These are phyloP conservation scores for Zaprionus davidi DNA, from an alignment of 1,140 invertebrate genomes.

Conservation along the genomic window DNA sequence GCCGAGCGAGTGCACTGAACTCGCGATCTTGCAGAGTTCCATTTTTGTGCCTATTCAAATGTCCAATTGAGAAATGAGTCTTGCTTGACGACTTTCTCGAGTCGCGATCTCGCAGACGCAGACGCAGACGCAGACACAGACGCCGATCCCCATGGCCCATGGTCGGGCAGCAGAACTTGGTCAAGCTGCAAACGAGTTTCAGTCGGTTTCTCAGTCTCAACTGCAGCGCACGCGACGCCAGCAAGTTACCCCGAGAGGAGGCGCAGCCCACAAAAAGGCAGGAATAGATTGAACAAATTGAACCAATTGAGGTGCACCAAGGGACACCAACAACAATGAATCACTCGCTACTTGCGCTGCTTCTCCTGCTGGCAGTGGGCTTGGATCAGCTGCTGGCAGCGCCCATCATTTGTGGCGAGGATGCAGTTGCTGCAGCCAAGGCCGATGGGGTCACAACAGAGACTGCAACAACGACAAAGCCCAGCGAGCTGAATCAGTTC, in stretches of 20 bases:
- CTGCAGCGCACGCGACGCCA: slow-evolving; percentile 41
- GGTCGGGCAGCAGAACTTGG: slow-evolving; percentile 55
- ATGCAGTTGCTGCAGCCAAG: not conserved
- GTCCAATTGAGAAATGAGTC: slow-evolving; percentile 11
- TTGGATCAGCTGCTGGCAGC: slow-evolving; percentile 44
- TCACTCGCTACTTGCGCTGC: slow-evolving; percentile 13
- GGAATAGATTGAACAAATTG: not conserved
- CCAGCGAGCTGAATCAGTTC: slow-evolving; percentile 71
- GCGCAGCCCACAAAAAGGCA: not conserved
- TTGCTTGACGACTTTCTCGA: slow-evolving; percentile 69
- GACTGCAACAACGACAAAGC: slow-evolving; percentile 29
- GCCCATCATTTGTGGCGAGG: slow-evolving; percentile 59
- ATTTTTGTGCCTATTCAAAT: slow-evolving; percentile 10
- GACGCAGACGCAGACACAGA: not conserved
- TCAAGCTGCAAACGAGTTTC: slow-evolving; percentile 72
- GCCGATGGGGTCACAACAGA: slow-evolving; percentile 18
- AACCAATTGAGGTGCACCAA: not conserved
- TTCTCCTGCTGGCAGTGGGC: slow-evolving; percentile 28
- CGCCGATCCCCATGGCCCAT: slow-evolving; percentile 14
- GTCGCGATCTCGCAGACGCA: slow-evolving; percentile 1
- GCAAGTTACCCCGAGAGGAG: not conserved
- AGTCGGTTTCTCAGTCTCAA: slow-evolving; percentile 62
- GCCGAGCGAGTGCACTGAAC: slow-evolving; percentile 10
- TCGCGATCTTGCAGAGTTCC: slow-evolving; percentile 4
- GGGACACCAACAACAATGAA: slow-evolving; percentile 37